Evolutionary conservation across 2,797 vertebrate genomes (phyloP).

Genomic region (Galaxias olidus): DNA sequence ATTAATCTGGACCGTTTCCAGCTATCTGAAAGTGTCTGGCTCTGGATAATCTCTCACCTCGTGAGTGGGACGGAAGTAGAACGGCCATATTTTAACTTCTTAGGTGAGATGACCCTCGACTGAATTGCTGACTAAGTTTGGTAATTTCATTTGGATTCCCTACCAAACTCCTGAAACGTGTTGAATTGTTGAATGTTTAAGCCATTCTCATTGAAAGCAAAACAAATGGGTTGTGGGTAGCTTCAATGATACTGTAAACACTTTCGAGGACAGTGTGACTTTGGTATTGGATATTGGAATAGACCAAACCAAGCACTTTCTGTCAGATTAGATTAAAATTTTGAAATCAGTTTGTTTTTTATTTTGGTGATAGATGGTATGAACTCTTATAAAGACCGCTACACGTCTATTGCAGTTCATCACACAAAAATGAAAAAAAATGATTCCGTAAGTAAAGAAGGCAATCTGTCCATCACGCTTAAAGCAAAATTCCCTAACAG

Average conservation of each 20-base stretch:
- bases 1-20: constrained; percentile 76
- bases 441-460: too few species aligned
- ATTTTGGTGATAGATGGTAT: too few species aligned
- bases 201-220: constrained; percentile 26
- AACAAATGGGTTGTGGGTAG: neutral
- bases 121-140: constrained; percentile 44
- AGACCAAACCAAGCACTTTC: too few species aligned
- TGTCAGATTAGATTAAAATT: too few species aligned
- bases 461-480: too few species aligned
- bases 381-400: too few species aligned
- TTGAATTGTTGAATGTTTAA: constrained; percentile 37
- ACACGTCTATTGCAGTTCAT: too few species aligned
- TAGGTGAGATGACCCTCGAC: constrained; percentile 35
- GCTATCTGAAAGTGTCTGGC: constrained; percentile 53
- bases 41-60: constrained; percentile 53
- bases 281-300: too few species aligned
- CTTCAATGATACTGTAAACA: neutral
- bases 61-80: constrained; percentile 48
- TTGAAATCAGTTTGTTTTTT: too few species aligned
- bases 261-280: neutral
- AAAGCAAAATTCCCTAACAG: constrained; percentile 6
- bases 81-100: constrained; percentile 58
- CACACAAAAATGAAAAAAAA: too few species aligned
- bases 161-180: constrained; percentile 36
- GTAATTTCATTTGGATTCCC: constrained; percentile 26